Base-by-base conservation (phyloP, 2,888 invertebrate species). In the Sussaba pulchella region DNA sequence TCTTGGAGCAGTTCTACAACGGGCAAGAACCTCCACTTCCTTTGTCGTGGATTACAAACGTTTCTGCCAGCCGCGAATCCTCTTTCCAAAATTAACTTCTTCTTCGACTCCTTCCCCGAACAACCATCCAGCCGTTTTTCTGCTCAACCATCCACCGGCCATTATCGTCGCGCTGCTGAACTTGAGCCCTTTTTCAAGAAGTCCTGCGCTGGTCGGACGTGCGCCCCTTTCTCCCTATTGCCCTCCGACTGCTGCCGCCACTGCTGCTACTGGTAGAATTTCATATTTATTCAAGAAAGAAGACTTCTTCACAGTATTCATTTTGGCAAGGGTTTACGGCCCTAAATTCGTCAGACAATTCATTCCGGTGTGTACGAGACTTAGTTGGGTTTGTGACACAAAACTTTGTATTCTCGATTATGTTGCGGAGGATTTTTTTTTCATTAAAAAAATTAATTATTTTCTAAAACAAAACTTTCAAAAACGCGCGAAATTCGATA, bases 21-120 rank as follows among this genome's bases (percentile, higher is more conserved):
- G 50, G 47, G 50, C 17, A 63, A 73, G 69, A 57, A 70, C 64
- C 50, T 77, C 17, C 36, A 71, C 70, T 66, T 61, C 81, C 79
- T 86, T 85, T 79, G 85, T 85, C 82, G 83, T 81, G 82, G 84
- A 87, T 86, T 86, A 87, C 86, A 85, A 86, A 86, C 80, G 85
- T 84, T 85, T 82, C 81, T 84, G 78, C 82, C 61, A 63, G 73
- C 59, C 47, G 70, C 73, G 73, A 85, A 88, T 87, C 86, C 87
- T 87, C 85, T 89, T 87, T 87, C 83, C 84, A 80, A 87, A 88
- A 88, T 88, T 87, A 88, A 87, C 86, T 85, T 86, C 78, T 82
- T 84, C 81, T 70, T 59, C 70, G 59, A 64, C 74, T 73, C 73
- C 67, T 59, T 73, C 76, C 57, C 24, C 70, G 17, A 12, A 5